Evolutionary conservation across 2,113 vertebrate genomes (phyloP), one percentile per base, ranked within the genome.

Genomic region (Hystrix cristata): DNA sequence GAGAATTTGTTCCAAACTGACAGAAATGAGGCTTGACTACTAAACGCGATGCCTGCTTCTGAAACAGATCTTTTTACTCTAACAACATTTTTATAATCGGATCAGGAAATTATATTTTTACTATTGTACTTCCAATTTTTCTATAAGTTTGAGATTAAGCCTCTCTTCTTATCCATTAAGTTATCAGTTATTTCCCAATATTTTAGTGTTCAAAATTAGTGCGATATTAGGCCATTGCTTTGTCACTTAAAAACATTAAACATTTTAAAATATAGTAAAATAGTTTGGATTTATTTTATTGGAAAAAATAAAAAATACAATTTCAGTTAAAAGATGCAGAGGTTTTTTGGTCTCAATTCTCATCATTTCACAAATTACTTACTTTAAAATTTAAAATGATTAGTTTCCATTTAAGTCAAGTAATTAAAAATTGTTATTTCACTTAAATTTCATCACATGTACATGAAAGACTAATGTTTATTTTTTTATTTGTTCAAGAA

Each of bases 401-500:
- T 57, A 43, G 19, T 55, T 91, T 95, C 4, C 0, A 62, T 69
- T 94, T 87, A 53, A 85, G 18, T 83, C 9, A 96, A 60, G 13
- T 74, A 81, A 51, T 14, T 51, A 48, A 79, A 76, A 13, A n/a
- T 57, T 72, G 27, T n/a, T 90, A 60, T 59, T 51, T 81, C 10
- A 80, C 51, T 64, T 89, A 71, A 12, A 76, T 21, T 67, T 92
- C 67, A 2, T 57, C 53, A 55, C 31, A 60, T 51, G 69, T 67
- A 31, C 21, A 51, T 55, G 64, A 83, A 83, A 55, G 1, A 4
- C 48, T 16, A 79, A 38, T 10, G 72, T 38, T 72, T 2, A 15
- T 27, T 87, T 72, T 25, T 91, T 94, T 14, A 69, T 55, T 55
- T 1, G n/a, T 84, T 97, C n/a, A 87, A 51, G 51, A 87, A 86